Conservation (phyloP, 2,888 invertebrate species). For the Biston stratarius region DNA sequence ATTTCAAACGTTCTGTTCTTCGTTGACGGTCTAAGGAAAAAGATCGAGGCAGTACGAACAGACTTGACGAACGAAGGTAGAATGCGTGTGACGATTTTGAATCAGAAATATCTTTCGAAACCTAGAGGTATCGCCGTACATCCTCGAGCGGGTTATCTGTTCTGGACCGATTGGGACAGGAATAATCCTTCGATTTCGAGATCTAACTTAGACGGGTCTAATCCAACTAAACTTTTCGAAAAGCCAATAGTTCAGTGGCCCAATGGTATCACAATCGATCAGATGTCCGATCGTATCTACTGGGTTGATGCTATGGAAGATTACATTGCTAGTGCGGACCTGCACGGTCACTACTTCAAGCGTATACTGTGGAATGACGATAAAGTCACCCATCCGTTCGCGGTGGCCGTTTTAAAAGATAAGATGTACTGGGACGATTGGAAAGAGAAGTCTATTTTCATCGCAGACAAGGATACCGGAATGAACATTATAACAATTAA, state of each 20-base stretch:
- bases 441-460: slow-evolving; percentile 92
- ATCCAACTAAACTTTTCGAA: slow-evolving; percentile 88
- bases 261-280: slow-evolving; percentile 94
- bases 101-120: slow-evolving; percentile 88
- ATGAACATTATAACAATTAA: slow-evolving; percentile 87
- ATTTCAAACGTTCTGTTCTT: slow-evolving; percentile 94
- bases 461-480: slow-evolving; percentile 92
- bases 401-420: slow-evolving; percentile 94
- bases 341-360: slow-evolving; percentile 89
- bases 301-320: slow-evolving; percentile 95
- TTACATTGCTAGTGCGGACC: slow-evolving; percentile 92
- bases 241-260: slow-evolving; percentile 92
- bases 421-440: slow-evolving; percentile 97
- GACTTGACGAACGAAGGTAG: slow-evolving; percentile 86
- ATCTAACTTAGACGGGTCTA: slow-evolving; percentile 92
- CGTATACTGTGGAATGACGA: slow-evolving; percentile 89
- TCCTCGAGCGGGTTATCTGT: slow-evolving; percentile 91
- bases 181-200: slow-evolving; percentile 92
- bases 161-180: slow-evolving; percentile 96
- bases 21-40: slow-evolving; percentile 92
- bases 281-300: slow-evolving; percentile 92
- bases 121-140: slow-evolving; percentile 94
- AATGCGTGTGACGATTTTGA: slow-evolving; percentile 92
- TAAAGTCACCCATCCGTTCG: slow-evolving; percentile 93
- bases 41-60: slow-evolving; percentile 93